Evolutionary conservation across 2,888 invertebrate genomes (phyloP), one percentile per base, ranked within the genome.

Genomic region (Disparrhopalites patrizii): DNA sequence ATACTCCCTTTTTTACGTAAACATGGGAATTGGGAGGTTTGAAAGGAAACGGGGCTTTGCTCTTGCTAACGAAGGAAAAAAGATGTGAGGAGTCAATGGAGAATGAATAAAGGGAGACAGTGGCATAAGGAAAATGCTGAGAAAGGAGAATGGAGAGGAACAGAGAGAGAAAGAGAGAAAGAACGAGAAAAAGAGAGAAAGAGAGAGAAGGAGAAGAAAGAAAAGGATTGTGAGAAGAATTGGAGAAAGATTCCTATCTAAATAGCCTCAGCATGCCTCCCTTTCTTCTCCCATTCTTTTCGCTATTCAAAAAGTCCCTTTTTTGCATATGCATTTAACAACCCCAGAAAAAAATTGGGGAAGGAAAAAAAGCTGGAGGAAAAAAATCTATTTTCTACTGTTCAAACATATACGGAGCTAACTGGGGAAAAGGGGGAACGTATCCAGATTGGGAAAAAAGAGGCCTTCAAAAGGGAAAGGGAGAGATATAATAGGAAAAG

Each of bases 191-290:
- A 23, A 36, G 30, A 23, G 33, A n/a, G 13, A 33, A n/a, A 3
- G 20, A 1, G 36, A 18, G 18, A 27, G 25, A 20, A 51, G 51
- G n/a, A n/a, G n/a, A n/a, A n/a, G n/a, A n/a, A n/a, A n/a, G n/a
- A n/a, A n/a, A n/a, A n/a, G n/a, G n/a, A n/a, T n/a, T n/a, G n/a
- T n/a, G n/a, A 47, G 23, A 47, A 47, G 47, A 25, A n/a, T 20
- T 43, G 31, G 36, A 18, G 18, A 47, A 38, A 23, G 47, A 58
- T 23, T 61, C 51, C 51, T 61, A 61, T 61, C 60, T 61, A 61
- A 61, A 61, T 61, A 50, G 60, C 50, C 18, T 25, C 33, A 27
- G 18, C 23, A 27, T 28, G 27, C 25, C 56, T 38, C 13, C 23
- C 36, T 36, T 15, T n/a, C 36, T 33, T 18, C 33, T 31, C 8